Evolutionary conservation across 2,797 vertebrate genomes (phyloP).

Genomic region (Urosaurus nigricauda): DNA sequence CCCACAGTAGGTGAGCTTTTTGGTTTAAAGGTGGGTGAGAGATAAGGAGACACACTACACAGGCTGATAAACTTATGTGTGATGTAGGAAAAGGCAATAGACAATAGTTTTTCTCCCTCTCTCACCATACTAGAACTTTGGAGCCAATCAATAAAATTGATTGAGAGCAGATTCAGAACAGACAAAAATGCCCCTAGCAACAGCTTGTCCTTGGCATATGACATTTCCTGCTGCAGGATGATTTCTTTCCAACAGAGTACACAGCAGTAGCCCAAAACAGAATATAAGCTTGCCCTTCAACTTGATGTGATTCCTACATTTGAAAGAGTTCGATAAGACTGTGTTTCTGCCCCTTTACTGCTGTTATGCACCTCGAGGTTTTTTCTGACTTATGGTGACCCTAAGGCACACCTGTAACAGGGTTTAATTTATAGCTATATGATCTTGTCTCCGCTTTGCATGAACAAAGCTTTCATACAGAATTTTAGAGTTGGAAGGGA

Average conservation of each 20-base stretch:
- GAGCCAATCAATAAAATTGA: background rate
- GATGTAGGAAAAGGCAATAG: background rate
- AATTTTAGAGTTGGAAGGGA: too few species aligned
- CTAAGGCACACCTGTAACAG: too few species aligned
- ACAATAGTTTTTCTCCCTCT: background rate
- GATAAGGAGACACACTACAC: background rate
- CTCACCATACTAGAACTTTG: background rate
- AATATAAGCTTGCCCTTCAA: too few species aligned
- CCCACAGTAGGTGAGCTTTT: background rate
- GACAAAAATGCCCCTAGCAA: background rate
- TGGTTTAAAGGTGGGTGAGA: background rate
- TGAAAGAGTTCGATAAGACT: too few species aligned
- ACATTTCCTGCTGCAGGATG: background rate
- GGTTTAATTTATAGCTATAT: too few species aligned
- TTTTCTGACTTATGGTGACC: too few species aligned
- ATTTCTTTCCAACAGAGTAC: background rate
- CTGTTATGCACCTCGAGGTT: too few species aligned
- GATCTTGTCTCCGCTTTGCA: too few species aligned
- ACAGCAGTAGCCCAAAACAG: too few species aligned
- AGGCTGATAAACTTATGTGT: background rate
- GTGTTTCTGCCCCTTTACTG: too few species aligned
- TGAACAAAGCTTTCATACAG: too few species aligned
- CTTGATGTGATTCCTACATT: too few species aligned
- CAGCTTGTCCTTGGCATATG: background rate
- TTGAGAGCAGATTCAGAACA: background rate